A percentile compares a stretch with the other conserved stretches of the same genome.
phyloP scores from a whole-genome alignment of 92 coral and sea anemone genomes.

The Micromussa lordhowensis region DNA sequence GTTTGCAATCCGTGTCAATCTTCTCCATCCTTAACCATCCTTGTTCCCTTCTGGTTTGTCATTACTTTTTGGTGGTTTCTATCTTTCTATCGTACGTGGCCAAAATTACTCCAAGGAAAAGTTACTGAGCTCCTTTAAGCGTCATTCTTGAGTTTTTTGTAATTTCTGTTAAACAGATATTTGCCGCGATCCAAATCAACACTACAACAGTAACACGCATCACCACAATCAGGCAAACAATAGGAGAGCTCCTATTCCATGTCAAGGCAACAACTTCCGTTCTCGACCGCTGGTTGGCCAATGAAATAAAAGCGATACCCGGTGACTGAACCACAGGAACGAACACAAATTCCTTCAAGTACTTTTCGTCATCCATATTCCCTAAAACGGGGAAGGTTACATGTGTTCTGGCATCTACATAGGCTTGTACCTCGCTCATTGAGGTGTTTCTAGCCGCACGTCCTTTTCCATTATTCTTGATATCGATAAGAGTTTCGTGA shows the following conservation, averaged over 20 bases:
- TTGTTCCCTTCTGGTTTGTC: no score
- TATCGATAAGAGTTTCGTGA: slow-evolving; percentile 45
- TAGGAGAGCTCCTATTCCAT: slow-evolving; percentile 53
- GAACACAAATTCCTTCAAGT: slow-evolving; percentile 68
- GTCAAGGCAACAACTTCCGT: slow-evolving; percentile 31
- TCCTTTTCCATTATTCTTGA: slow-evolving; percentile 50
- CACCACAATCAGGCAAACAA: slow-evolving; percentile 38
- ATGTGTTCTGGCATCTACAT: slow-evolving; percentile 62
- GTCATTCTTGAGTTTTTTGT: no score
- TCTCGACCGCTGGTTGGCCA: slow-evolving; percentile 20
- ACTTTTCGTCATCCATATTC: slow-evolving; percentile 52
- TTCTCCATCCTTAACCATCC: no score
- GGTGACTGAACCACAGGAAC: slow-evolving; percentile 79
- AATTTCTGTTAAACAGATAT: neutral
- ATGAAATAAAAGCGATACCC: slow-evolving; percentile 73
- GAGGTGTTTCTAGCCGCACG: slow-evolving; percentile 47
- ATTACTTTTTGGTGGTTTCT: no score
- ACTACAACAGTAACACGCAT: slow-evolving; percentile 57
- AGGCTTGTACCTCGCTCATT: slow-evolving; percentile 47
- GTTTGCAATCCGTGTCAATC: no score
- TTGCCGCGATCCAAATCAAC: slow-evolving; percentile 77
- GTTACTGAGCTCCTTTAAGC: no score
- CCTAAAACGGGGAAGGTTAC: slow-evolving; percentile 80
- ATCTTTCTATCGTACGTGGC: no score
- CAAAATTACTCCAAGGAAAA: no score